Evolutionary conservation across 2,113 vertebrate species (phyloP).

Genomic region (Tychaedon coryphoeus): DNA sequence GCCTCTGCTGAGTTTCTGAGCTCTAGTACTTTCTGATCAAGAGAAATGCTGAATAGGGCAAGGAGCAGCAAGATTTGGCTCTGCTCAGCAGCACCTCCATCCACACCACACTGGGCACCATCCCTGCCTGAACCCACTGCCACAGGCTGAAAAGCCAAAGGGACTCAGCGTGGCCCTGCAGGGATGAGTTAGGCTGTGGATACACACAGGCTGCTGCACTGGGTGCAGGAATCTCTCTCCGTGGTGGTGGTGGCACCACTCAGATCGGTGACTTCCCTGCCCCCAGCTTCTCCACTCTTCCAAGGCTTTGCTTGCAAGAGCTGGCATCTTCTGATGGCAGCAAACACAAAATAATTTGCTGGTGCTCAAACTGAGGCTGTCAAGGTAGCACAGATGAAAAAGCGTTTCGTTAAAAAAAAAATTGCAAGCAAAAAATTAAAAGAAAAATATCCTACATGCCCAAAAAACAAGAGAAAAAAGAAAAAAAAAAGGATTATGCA

Average conservation of each 20-base stretch:
- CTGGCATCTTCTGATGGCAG: not conserved
- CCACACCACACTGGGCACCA: accelerated
- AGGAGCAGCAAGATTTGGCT: not conserved
- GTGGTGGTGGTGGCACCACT: not conserved
- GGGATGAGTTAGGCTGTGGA: not conserved
- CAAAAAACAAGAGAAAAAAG: too few species aligned
- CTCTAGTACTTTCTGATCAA: not conserved
- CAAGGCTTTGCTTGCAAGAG: not conserved
- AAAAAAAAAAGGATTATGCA: not conserved
- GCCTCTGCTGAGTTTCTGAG: not conserved
- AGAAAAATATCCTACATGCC: not conserved
- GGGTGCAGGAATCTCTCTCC: not conserved
- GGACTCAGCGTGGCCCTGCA: accelerated
- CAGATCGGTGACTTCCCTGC: not conserved
- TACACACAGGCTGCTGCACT: not conserved
- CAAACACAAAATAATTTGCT: not conserved
- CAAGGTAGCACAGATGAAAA: not conserved
- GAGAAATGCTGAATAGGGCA: not conserved
- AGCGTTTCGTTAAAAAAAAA: not conserved
- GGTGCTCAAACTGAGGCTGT: not conserved
- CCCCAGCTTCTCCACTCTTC: not conserved
- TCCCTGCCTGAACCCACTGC: not conserved
- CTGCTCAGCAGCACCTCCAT: not conserved
- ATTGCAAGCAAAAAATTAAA: not conserved
- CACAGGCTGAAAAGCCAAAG: not conserved